Conservation (phyloP, 2,797 vertebrate genomes). For the Capromys pilorides region DNA sequence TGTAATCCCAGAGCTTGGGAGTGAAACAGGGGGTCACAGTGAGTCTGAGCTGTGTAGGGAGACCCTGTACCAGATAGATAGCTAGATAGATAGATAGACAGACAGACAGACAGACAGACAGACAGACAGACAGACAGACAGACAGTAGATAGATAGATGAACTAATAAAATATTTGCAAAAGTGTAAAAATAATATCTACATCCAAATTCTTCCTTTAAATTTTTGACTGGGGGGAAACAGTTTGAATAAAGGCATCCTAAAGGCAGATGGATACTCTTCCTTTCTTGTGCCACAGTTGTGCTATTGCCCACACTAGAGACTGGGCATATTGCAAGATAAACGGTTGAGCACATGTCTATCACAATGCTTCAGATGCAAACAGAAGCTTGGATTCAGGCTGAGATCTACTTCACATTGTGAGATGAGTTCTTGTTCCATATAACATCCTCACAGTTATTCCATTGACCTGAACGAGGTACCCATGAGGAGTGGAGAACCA, state of each 20-base stretch:
- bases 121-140: too few relatives aligned
- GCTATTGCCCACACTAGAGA: not conserved
- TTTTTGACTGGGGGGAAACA: not conserved
- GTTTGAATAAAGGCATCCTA: not conserved
- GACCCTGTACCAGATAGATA: too few relatives aligned
- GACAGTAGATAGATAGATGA: too few relatives aligned
- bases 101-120: too few relatives aligned
- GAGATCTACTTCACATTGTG: not conserved
- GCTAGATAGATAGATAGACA: too few relatives aligned
- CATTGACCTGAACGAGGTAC: not conserved
- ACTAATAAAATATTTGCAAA: too few relatives aligned
- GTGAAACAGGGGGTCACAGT: too few relatives aligned
- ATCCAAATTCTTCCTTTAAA: not conserved
- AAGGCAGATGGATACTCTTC: not conserved
- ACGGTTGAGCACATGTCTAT: not conserved
- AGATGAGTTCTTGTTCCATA: not conserved
- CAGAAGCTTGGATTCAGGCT: not conserved
- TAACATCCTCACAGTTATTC: not conserved
- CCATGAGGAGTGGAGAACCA: not conserved
- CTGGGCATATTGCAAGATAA: not conserved
- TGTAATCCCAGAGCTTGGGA: too few relatives aligned
- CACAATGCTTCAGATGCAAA: not conserved
- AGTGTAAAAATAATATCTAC: not conserved
- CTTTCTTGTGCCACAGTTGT: not conserved
- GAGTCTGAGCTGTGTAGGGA: too few relatives aligned